These are phyloP conservation scores for Cryptocephalus moraei DNA, from an alignment of 2,888 invertebrate species.

Conservation along the genomic window DNA sequence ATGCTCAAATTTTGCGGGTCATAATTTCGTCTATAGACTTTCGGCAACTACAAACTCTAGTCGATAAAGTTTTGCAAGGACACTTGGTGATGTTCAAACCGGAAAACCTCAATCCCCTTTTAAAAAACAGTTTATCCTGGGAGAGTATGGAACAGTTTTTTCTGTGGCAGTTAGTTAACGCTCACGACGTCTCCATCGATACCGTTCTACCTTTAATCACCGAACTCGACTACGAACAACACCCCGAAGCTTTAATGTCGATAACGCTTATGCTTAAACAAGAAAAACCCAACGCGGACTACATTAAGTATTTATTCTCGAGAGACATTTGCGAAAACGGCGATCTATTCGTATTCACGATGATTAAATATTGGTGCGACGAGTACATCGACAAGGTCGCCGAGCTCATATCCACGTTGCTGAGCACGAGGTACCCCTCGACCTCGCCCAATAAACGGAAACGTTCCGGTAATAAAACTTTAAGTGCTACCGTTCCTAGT, in stretches of 20 bases:
- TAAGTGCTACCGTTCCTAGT: slow-evolving; percentile 59
- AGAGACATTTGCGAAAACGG: slow-evolving; percentile 41
- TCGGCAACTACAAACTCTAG: slow-evolving; percentile 77
- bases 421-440: slow-evolving; percentile 75
- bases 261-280: slow-evolving; percentile 85
- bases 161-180: slow-evolving; percentile 91
- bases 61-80: slow-evolving; percentile 59
- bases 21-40: slow-evolving; percentile 88
- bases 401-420: slow-evolving; percentile 66
- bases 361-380: slow-evolving; percentile 89
- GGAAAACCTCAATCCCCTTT: slow-evolving; percentile 62
- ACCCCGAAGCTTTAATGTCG: slow-evolving; percentile 87
- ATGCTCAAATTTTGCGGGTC: slow-evolving; percentile 76
- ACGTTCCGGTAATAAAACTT: slow-evolving; percentile 61
- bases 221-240: slow-evolving; percentile 70
- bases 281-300: slow-evolving; percentile 79
- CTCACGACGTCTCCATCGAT: slow-evolving; percentile 90
- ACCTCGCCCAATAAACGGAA: slow-evolving; percentile 88
- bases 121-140: slow-evolving; percentile 83
- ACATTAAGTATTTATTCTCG: slow-evolving; percentile 74
- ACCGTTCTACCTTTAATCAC: slow-evolving; percentile 70
- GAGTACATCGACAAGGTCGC: slow-evolving; percentile 83
- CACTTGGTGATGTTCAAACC: slow-evolving; percentile 73
- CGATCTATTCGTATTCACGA: slow-evolving; percentile 84
- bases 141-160: slow-evolving; percentile 97